Evolutionary conservation across 1,140 invertebrate species (phyloP), one percentile per base, ranked within the genome.

Genomic region (Pentalonia nigronervosa): DNA sequence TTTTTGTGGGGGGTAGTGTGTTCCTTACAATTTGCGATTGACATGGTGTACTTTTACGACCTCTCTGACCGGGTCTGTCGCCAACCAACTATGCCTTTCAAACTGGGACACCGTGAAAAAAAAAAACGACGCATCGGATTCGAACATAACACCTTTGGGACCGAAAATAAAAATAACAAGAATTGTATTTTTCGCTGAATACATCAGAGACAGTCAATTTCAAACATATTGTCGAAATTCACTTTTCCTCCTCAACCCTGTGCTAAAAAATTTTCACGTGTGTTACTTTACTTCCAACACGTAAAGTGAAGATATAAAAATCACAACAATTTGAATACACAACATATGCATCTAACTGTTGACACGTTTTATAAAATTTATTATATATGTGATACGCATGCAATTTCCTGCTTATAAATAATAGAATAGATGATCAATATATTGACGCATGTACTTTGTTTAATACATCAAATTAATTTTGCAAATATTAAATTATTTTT

Each of bases 101-200:
- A 88, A 50, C 84, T 48, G 30, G 17, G 20, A 50, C 2, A 17
- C 45, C 86, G n/a, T 34, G 30, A 45, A 20, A 88, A 41, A 20
- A 88, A 41, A 48, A 88, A 48, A 34, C 41, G 23, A 86, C 23
- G 8, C 11, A 14, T 25, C 23, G 36, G 11, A 45, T 41, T 41
- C 36, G 23, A 41, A 45, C 83, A 41, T 23, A 86, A 47, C 83
- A 86, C 83, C 83, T 86, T 41, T 41, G 36, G 83, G 83, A 86
- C 83, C 83, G 36, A 45, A 86, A 76, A 76, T 76, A 76, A 76
- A 76, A 76, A 76, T 76, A 76, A 76, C 60, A 76, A 76, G 60
- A n/a, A 76, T 76, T n/a, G 60, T 76, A n/a, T n/a, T 76, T 76
- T 76, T 76, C 60, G n/a, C 60, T 76, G 60, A n/a, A 76, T 76